Conservation (phyloP, 2,797 vertebrate genomes). For the Leptatherina wallacei region DNA sequence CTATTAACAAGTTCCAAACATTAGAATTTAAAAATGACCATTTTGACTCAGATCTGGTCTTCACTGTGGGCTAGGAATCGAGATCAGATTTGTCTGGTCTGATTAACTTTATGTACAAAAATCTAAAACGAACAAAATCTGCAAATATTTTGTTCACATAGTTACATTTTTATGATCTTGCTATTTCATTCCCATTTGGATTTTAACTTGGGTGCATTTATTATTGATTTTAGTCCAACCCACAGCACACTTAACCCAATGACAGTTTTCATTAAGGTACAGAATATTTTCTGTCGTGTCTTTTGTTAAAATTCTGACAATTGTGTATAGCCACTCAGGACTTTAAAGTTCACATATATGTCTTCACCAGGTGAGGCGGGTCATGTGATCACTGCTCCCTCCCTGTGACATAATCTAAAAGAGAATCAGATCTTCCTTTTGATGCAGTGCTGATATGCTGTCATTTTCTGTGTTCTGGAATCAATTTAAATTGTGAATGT, state of each 20-base stretch:
- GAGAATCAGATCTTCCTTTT: background rate
- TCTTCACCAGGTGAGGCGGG: background rate
- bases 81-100: background rate
- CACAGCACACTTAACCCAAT: background rate
- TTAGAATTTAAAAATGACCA: background rate
- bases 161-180: background rate
- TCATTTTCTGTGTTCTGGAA: background rate
- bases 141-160: background rate
- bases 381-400: background rate
- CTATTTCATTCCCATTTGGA: constrained; percentile 7
- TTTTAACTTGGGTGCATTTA: background rate
- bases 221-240: too few relatives aligned
- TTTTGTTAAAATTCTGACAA: too few relatives aligned
- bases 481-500: background rate
- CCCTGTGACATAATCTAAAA: background rate
- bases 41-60: constrained; percentile 40
- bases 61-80: background rate
- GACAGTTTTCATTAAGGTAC: too few relatives aligned
- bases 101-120: background rate
- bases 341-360: background rate
- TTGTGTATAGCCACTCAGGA: background rate
- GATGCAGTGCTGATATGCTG: background rate
- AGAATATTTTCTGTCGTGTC: too few relatives aligned
- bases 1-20: background rate
- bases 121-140: background rate